Percentiles rank a stretch among this genome's conserved stretches.
These are phyloP conservation scores for Meta bourneti DNA, from an alignment of 2,888 invertebrate species.

Conservation along the genomic window DNA sequence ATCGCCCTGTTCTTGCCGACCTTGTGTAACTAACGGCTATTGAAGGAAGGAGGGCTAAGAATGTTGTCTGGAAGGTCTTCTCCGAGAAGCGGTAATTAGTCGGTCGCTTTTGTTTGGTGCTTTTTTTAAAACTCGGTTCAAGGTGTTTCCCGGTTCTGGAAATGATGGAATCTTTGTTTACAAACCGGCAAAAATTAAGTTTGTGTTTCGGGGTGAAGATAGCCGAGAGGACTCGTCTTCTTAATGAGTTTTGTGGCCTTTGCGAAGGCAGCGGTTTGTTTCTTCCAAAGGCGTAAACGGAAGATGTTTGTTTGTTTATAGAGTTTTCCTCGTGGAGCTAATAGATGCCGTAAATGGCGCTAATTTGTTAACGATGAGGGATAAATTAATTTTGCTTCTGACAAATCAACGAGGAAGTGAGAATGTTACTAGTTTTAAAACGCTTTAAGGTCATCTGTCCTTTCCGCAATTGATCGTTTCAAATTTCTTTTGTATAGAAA, in stretches of 20 bases:
- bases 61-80: conserved; percentile 64
- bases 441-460: background rate
- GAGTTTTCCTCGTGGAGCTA: conserved; percentile 17
- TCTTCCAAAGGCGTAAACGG: conserved; percentile 18
- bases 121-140: conserved; percentile 40
- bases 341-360: background rate
- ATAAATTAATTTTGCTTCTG: background rate
- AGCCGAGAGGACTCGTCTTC: background rate
- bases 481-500: background rate
- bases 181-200: conserved; percentile 4
- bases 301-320: conserved; percentile 15
- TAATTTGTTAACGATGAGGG: background rate
- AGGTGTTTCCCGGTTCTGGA: conserved; percentile 57
- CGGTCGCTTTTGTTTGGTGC: conserved; percentile 27
- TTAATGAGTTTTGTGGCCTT: conserved; percentile 57
- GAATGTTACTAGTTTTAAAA: background rate
- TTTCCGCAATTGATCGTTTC: background rate
- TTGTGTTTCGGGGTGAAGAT: background rate
- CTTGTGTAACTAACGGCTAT: conserved; percentile 37
- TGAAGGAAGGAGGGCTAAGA: background rate
- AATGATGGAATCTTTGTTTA: conserved; percentile 67
- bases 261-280: background rate
- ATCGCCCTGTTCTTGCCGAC: conserved; percentile 26
- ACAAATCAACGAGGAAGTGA: conserved; percentile 1
- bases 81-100: conserved; percentile 5